Base-by-base conservation (phyloP, 1,140 invertebrate species). In the Globodera ellingtonae region DNA sequence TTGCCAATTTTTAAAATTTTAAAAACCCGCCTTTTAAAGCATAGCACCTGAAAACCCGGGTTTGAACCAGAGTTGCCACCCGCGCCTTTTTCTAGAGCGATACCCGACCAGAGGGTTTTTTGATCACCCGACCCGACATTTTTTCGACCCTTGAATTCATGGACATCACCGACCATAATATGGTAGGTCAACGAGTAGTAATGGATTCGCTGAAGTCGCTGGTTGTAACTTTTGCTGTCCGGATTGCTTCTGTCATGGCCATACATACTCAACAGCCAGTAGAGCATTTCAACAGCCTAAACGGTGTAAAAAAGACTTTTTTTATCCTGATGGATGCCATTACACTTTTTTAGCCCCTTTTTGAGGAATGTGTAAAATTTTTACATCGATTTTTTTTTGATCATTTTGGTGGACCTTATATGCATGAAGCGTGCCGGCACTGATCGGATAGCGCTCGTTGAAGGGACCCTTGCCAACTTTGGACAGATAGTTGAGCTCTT, bases 121-220 rank as follows among this genome's bases (percentile, higher is more conserved):
- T 35, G 35, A 35, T 15, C 35, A 35, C 35, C 35, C 35, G 0
- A 72, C 24, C 21, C 21, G 0, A 72, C 15, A 21, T 21, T 35
- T 21, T 21, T 78, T 78, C 13, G 35, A 9, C 15, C 74, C 18
- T 47, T 15, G 52, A 13, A 72, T 35, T 35, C 35, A 35, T 18
- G 3, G n/a, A 8, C 35, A 21, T 50, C 67, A 74, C 81, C 82
- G 47, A 89, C 90, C 70, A 90, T 87, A 52, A 91, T 89, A 82
- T 91, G 91, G 81, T 90, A 91, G 13, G 90, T 91, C n/a, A 91
- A 84, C 21, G 89, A 91, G 79, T 91, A 90, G 79, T 91, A 91
- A 83, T 91, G 91, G 56, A 91, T 89, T 72, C 91, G 82, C 7
- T 90, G 90, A 21, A 91, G 86, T 56, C 89, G 84, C 62, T 89